A percentile compares a stretch with the other conserved stretches of the same genome.
phyloP scores from a whole-genome alignment of 2,113 vertebrate species.

The Kryptolebias marmoratus region DNA sequence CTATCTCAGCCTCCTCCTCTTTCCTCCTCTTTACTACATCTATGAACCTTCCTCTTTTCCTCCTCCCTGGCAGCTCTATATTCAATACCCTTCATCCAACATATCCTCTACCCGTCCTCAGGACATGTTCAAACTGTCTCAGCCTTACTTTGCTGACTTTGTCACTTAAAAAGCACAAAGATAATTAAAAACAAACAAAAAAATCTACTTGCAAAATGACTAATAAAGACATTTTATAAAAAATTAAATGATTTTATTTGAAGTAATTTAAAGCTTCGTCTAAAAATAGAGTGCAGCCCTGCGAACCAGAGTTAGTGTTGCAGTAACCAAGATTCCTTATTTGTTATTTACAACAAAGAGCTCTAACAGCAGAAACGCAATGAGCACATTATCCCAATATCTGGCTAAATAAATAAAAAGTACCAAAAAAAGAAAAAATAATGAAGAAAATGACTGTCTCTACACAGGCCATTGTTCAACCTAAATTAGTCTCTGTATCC shows the following conservation, averaged over 20 bases:
- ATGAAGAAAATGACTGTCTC: slow-evolving; percentile 40
- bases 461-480: slow-evolving; percentile 46
- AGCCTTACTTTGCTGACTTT: too few species aligned
- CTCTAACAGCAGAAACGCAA: slow-evolving; percentile 40
- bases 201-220: background rate
- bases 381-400: slow-evolving; percentile 39
- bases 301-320: slow-evolving; percentile 4
- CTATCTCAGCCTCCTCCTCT: too few species aligned
- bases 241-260: background rate
- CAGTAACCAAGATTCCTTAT: slow-evolving; percentile 44
- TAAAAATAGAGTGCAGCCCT: slow-evolving; percentile 5
- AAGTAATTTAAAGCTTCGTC: background rate
- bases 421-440: slow-evolving; percentile 36
- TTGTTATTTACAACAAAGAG: slow-evolving; percentile 54
- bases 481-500: slow-evolving; percentile 66
- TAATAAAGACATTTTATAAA: background rate
- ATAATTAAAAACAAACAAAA: background rate
- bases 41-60: too few species aligned
- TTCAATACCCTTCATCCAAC: too few species aligned
- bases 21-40: too few species aligned
- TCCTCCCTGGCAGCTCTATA: too few species aligned
- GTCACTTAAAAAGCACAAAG: too few species aligned
- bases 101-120: too few species aligned
- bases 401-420: slow-evolving; percentile 51
- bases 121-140: too few species aligned